Base-by-base conservation (phyloP, 2,888 invertebrate species). In the Laothoe populi region DNA sequence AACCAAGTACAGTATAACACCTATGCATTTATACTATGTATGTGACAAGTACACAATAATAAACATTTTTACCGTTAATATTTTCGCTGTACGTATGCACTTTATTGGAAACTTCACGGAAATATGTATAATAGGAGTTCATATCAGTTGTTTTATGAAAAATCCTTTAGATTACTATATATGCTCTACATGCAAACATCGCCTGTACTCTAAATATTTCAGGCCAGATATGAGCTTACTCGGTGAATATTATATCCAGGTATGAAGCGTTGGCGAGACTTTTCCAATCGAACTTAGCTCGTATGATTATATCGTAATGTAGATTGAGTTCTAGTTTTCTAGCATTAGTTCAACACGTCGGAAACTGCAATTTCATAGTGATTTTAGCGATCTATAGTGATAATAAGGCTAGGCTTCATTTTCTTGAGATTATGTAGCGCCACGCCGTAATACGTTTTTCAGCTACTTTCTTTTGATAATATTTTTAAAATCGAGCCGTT, bases 271-370 rank as follows among this genome's bases (percentile, higher is more conserved):
- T 31, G 11, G 16, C 19, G 16, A 53, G 35, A 53, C 19, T 35
- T 53, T 53, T 53, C 53, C 53, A 53, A 53, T 53, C 53, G 53
- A 53, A 53, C 31, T 53, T 53, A 4, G 16, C 31, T 53, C 35
- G 35, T 35, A 53, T 53, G 53, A 53, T 35, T 53, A 53, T 53
- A 46, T 13, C 23, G 23, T 46, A 53, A 53, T 35, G 53, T 35
- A 35, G 35, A 53, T 53, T 53, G 31, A 31, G 53, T 53, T 53
- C 19, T 19, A 35, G 35, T 35, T 35, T 48, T 11, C 53, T 53
- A 19, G 10, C 53, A 19, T 53, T 35, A 53, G 19, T 31, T 16
- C 11, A 53, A 35, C 31, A 23, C 23, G 46, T 24, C 31, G 53
- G 35, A 44, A 53, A 53, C 31, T 53, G 35, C 35, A 53, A 35